phyloP scores from a whole-genome alignment of 2,888 invertebrate genomes.

The Chrysina gloriosa region DNA sequence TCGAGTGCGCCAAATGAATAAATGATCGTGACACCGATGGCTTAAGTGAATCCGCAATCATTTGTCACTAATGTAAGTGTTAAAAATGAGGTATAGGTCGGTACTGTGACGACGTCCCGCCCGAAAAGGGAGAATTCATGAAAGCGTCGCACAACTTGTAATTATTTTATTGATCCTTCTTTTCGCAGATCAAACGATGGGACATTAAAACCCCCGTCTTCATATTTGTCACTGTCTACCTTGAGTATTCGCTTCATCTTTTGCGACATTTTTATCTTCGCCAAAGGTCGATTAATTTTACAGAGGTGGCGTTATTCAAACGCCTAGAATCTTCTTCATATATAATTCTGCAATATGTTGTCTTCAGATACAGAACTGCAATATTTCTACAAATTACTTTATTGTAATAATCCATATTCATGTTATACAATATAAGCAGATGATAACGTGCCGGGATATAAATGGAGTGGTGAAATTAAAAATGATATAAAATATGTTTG shows the following conservation, averaged over 20 bases:
- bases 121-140: conserved; percentile 63
- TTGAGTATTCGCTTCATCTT: conserved; percentile 10
- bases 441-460: too few species aligned
- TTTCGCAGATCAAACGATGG: conserved; percentile 57
- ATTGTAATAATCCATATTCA: too few species aligned
- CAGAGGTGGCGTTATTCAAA: background rate
- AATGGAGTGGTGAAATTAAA: too few species aligned
- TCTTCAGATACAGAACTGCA: too few species aligned
- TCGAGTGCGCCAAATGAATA: conserved; percentile 50
- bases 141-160: conserved; percentile 57
- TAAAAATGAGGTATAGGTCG: conserved; percentile 60
- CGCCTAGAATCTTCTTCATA: background rate
- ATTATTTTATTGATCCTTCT: conserved; percentile 63
- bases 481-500: too few species aligned
- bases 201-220: conserved; percentile 40
- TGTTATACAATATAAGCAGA: too few species aligned
- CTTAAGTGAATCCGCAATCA: conserved; percentile 55
- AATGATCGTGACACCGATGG: conserved; percentile 49
- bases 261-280: conserved; percentile 13
- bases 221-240: conserved; percentile 41
- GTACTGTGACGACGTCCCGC: conserved; percentile 63
- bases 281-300: conserved; percentile 18
- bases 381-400: too few species aligned
- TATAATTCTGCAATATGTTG: background rate
- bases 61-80: conserved; percentile 66